phyloP scores from a whole-genome alignment of 2,797 vertebrate genomes.

The Leptoclinus maculatus region DNA sequence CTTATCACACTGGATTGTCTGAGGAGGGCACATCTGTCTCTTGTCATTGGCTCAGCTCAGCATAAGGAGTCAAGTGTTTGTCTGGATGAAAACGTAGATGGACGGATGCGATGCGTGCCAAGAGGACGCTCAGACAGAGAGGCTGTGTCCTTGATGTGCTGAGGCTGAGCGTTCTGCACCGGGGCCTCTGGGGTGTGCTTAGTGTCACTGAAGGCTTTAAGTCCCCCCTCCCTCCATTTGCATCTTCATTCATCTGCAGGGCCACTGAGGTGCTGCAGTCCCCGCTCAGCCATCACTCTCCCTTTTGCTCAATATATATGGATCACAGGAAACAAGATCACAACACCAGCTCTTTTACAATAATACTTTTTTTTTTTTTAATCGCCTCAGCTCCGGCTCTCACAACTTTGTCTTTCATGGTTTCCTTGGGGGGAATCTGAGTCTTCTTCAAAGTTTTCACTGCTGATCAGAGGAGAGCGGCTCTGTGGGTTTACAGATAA shows the following conservation, averaged over 20 bases:
- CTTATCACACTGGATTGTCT: conserved; percentile 71
- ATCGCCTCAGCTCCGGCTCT: conserved; percentile 69
- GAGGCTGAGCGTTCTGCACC: conserved; percentile 62
- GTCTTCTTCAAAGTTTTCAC: conserved; percentile 74
- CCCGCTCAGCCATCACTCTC: conserved; percentile 74
- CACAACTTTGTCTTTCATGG: conserved; percentile 75
- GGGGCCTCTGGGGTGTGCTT: conserved; percentile 75
- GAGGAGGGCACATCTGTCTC: conserved; percentile 75
- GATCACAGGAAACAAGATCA: conserved; percentile 83
- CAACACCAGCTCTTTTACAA: conserved; percentile 76
- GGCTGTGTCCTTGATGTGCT: conserved; percentile 72
- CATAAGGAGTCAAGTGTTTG: conserved; percentile 71
- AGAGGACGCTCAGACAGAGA: conserved; percentile 61
- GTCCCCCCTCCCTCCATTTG: conserved; percentile 70
- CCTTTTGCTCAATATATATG: conserved; percentile 77
- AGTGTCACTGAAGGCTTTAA: conserved; percentile 79
- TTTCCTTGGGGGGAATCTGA: conserved; percentile 67
- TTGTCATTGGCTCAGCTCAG: conserved; percentile 65
- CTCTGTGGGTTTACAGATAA: conserved; percentile 37
- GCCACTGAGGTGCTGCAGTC: conserved; percentile 70
- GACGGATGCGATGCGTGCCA: conserved; percentile 64
- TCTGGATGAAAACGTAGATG: conserved; percentile 72
- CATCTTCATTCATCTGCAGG: conserved; percentile 76
- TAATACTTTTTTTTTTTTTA: conserved; percentile 56
- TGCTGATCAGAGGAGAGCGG: conserved; percentile 37